phyloP scores from a whole-genome alignment of 2,797 vertebrate genomes.

The Poliocrania exsul region DNA sequence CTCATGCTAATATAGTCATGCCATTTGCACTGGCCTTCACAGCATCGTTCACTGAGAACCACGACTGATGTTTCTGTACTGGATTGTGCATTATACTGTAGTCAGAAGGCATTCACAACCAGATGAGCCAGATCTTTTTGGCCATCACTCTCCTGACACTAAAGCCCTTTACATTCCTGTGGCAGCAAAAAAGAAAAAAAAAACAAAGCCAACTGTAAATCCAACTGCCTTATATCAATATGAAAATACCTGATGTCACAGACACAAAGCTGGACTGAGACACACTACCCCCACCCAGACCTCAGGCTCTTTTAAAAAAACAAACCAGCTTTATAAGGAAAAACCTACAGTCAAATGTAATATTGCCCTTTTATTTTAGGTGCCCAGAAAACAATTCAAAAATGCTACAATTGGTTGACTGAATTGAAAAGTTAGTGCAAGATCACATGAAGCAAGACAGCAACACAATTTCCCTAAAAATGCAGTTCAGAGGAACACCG shows the following conservation, averaged over 20 bases:
- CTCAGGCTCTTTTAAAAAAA: background rate
- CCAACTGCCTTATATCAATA: background rate
- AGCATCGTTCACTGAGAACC: background rate
- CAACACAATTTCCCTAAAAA: background rate
- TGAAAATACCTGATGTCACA: background rate
- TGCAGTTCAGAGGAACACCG: background rate
- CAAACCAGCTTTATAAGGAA: background rate
- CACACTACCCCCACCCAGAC: background rate
- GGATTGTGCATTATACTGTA: background rate
- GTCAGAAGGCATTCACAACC: background rate
- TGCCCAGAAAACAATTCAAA: background rate
- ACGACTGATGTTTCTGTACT: background rate
- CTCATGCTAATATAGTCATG: background rate
- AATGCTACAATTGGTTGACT: background rate
- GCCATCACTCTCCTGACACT: background rate
- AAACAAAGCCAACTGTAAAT: background rate
- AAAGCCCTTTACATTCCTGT: background rate
- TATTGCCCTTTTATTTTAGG: background rate
- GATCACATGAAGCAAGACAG: background rate
- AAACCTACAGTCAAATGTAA: background rate
- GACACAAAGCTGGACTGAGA: background rate
- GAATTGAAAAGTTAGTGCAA: background rate
- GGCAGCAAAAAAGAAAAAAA: background rate
- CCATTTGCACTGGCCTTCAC: background rate
- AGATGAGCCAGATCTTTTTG: background rate